Conservation (phyloP, 53 echinoderm and acorn worm species). For the Temnopleurus reevesii region DNA sequence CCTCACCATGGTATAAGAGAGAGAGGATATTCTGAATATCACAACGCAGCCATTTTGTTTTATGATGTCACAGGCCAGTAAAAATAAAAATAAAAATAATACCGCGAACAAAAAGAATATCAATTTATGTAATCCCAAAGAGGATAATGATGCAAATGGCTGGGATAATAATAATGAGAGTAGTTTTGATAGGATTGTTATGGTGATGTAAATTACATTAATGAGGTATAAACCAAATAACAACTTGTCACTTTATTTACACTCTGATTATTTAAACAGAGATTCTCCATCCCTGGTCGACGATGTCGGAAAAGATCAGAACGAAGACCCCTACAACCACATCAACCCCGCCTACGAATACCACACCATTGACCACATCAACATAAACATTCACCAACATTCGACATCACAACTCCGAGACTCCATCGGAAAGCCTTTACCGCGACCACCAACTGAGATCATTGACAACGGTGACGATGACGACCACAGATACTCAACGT, state of each 20-base stretch:
- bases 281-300: neutral
- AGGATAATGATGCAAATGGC: too few relatives aligned
- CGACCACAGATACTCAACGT: conserved; percentile 31
- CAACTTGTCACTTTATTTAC: neutral
- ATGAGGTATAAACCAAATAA: too few relatives aligned
- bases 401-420: neutral
- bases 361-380: neutral
- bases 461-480: neutral
- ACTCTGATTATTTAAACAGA: neutral
- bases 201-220: neutral
- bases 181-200: neutral
- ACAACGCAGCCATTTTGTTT: too few relatives aligned
- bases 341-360: conserved; percentile 22
- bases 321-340: neutral
- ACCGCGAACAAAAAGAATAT: too few relatives aligned
- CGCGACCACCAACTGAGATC: neutral
- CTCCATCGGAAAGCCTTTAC: neutral
- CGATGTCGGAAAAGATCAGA: neutral
- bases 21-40: too few relatives aligned
- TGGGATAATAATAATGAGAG: neutral
- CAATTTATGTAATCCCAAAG: too few relatives aligned
- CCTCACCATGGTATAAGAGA: too few relatives aligned
- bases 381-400: neutral
- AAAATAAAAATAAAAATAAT: too few relatives aligned
- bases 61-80: too few relatives aligned